A percentile compares a stretch with the other conserved stretches of the same genome.
Conservation (phyloP, 2,113 vertebrate genomes). For the Daubentonia madagascariensis region DNA sequence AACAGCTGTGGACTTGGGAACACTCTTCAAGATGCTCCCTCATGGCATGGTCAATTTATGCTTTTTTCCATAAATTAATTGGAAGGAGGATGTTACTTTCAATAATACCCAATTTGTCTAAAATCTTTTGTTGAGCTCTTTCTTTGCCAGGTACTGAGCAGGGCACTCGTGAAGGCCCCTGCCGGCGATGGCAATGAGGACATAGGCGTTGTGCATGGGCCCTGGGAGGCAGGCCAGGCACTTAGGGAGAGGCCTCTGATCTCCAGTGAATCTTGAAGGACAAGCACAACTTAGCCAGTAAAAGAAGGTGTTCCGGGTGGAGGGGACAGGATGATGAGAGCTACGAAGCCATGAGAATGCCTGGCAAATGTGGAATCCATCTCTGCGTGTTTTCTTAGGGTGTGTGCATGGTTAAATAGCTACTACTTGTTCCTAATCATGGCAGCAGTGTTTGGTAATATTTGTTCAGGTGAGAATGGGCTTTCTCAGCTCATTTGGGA, state of each 20-base stretch:
- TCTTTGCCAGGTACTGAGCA: neutral
- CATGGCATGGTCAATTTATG: neutral
- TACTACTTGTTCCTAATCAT: neutral
- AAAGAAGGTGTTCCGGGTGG: neutral
- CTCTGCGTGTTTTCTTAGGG: neutral
- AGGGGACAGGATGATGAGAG: neutral
- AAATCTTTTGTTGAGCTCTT: neutral
- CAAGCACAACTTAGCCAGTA: neutral
- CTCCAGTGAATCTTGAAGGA: neutral
- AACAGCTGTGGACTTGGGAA: neutral
- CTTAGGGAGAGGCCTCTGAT: neutral
- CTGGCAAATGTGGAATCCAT: neutral
- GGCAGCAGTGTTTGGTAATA: neutral
- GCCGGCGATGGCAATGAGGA: accelerated
- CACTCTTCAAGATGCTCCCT: neutral
- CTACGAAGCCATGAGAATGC: neutral
- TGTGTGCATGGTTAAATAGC: neutral
- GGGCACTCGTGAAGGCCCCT: accelerated
- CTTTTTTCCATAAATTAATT: neutral
- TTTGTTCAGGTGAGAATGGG: neutral
- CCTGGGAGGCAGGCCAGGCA: neutral
- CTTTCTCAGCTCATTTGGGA: neutral
- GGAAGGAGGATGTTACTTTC: neutral
- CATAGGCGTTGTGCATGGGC: accelerated
- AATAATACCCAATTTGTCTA: neutral